Evolutionary conservation across 2,888 invertebrate genomes (phyloP), one percentile per base, ranked within the genome.

Genomic region (Aphodius granarius): DNA sequence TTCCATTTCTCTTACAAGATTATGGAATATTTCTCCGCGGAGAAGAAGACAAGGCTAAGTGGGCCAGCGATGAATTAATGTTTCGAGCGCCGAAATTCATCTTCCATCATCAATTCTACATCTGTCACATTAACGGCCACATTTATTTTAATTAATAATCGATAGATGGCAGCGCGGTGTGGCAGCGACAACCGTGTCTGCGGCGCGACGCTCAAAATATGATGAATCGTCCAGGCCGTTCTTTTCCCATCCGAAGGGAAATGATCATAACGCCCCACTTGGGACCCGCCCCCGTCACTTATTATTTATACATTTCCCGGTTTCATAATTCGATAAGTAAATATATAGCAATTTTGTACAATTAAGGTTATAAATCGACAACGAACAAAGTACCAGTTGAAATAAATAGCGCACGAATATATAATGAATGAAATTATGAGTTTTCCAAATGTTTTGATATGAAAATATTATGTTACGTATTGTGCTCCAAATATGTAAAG

Each of bases 71-170:
- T 43, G 43, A 43, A 43, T 43, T 43, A 43, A 43, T 43, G 43
- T 43, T 43, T 43, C 43, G 9, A 3, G 43, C 2, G 43, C 43
- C 43, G 43, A 43, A 43, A 66, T 66, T 66, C 66, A 16, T 66
- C 66, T 66, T 18, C 21, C 66, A 21, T 21, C 66, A 19, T 19
- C 66, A 21, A 66, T 66, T 66, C 21, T 66, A 21, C 66, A 66
- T 66, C 66, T 19, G 66, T 17, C 20, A 66, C 66, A 66, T 66
- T 21, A n/a, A 19, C n/a, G n/a, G 66, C 66, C 66, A 13, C 66
- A 21, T 66, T 66, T 66, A 66, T 66, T 66, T 66, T 66, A 66
- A 66, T 66, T 21, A 66, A 66, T 21, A 19, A 19, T 21, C 43
- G 43, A 43, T 43, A 43, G 43, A 43, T 43, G 43, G 43, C 43